These are phyloP conservation scores for Cancer borealis DNA, from an alignment of 2,888 invertebrate genomes.

Conservation along the genomic window DNA sequence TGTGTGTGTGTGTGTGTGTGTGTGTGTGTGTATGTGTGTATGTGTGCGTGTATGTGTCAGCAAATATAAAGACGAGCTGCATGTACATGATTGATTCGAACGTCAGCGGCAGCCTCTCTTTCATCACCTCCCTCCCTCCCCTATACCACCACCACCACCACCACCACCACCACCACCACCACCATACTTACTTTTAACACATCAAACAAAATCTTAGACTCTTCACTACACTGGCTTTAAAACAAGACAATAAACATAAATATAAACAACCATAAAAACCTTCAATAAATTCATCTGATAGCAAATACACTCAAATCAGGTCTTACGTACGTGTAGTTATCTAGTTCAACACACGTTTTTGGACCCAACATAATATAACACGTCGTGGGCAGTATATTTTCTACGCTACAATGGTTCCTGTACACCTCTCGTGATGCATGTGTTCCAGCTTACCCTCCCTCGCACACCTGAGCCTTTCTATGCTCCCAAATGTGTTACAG, in stretches of 20 bases:
- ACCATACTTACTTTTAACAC: neutral
- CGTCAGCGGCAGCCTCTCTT: neutral
- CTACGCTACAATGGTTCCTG: neutral
- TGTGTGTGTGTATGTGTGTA: too few relatives aligned
- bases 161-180: neutral
- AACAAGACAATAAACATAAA: neutral
- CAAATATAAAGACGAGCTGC: slow-evolving; percentile 35
- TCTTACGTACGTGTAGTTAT: too few relatives aligned
- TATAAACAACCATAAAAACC: neutral
- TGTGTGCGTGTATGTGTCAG: too few relatives aligned
- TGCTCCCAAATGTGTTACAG: neutral
- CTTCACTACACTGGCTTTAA: neutral
- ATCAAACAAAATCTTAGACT: neutral
- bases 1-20: too few relatives aligned
- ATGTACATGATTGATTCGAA: neutral
- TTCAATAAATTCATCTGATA: too few relatives aligned
- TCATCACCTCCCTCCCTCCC: neutral
- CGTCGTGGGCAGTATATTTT: neutral
- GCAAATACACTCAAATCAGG: too few relatives aligned
- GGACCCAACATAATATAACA: neutral
- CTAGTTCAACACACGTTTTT: neutral
- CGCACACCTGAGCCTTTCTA: neutral
- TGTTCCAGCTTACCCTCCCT: neutral
- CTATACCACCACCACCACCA: neutral
- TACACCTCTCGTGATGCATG: neutral